Evolutionary conservation across 2,797 vertebrate species (phyloP).

Genomic region (Sardinella longiceps): DNA sequence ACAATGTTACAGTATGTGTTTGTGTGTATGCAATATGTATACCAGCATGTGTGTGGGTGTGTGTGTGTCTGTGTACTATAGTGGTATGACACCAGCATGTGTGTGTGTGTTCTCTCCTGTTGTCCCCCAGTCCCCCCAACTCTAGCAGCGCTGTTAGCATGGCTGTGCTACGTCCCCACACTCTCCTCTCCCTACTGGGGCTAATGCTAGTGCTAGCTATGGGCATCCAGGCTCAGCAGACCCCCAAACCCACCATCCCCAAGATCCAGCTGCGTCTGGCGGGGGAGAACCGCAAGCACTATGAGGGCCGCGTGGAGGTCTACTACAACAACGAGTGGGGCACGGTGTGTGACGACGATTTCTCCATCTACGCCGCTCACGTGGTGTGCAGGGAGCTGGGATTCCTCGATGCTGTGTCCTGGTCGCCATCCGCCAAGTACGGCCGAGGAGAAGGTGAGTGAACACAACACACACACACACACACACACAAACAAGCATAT

Average conservation of each 20-base stretch:
- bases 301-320: conserved; percentile 90
- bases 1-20: no score
- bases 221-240: conserved; percentile 61
- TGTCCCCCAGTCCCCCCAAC: not conserved
- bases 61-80: not conserved
- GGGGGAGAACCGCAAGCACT: conserved; percentile 87
- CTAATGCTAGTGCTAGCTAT: conserved; percentile 51
- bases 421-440: conserved; percentile 85
- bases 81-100: not conserved
- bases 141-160: conserved; percentile 31
- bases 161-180: conserved; percentile 56
- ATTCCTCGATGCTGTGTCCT: conserved; percentile 83
- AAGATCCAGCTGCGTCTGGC: conserved; percentile 86
- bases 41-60: not conserved
- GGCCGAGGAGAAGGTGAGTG: conserved; percentile 90
- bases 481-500: no score
- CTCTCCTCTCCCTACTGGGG: conserved; percentile 45
- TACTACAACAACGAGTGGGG: conserved; percentile 89
- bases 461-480: no score
- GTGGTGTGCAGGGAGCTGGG: conserved; percentile 91
- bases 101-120: not conserved
- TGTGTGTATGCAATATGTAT: not conserved
- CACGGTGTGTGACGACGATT: conserved; percentile 94
- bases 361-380: conserved; percentile 85
- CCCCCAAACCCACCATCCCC: conserved; percentile 38